Conservation (phyloP, 2,797 vertebrate genomes). For the Acestrorhynchus altus region DNA sequence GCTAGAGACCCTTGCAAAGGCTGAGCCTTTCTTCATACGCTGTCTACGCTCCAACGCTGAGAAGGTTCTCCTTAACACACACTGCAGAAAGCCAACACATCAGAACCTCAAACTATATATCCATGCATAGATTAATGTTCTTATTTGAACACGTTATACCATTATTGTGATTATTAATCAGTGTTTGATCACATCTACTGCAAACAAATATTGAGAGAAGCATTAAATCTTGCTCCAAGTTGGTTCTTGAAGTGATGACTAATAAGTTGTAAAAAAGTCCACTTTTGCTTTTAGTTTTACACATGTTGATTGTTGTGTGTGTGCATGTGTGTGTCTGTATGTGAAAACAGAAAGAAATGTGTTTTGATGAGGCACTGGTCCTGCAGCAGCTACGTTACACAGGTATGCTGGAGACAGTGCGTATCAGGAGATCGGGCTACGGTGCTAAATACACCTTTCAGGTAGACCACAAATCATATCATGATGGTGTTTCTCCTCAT, state of each 20-base stretch:
- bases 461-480: constrained; percentile 72
- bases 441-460: constrained; percentile 97
- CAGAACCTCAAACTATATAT: too few species aligned
- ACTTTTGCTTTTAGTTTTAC: too few species aligned
- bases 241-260: too few species aligned
- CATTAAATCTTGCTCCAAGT: too few species aligned
- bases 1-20: constrained; percentile 90
- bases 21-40: constrained; percentile 97
- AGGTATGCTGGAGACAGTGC: constrained; percentile 97
- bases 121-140: too few species aligned
- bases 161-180: too few species aligned
- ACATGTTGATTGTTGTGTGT: neutral
- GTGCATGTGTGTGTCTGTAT: neutral
- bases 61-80: constrained; percentile 76
- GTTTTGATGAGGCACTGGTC: constrained; percentile 90
- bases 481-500: too few species aligned
- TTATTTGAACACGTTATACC: too few species aligned
- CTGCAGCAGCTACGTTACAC: constrained; percentile 96
- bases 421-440: constrained; percentile 95
- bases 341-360: constrained; percentile 87
- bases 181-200: too few species aligned
- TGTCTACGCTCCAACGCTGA: constrained; percentile 97
- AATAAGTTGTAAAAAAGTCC: too few species aligned
- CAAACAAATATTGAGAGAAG: too few species aligned
- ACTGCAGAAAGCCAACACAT: too few species aligned